These are phyloP conservation scores for Tribolium freemani DNA, from an alignment of 2,888 invertebrate genomes.

Conservation along the genomic window DNA sequence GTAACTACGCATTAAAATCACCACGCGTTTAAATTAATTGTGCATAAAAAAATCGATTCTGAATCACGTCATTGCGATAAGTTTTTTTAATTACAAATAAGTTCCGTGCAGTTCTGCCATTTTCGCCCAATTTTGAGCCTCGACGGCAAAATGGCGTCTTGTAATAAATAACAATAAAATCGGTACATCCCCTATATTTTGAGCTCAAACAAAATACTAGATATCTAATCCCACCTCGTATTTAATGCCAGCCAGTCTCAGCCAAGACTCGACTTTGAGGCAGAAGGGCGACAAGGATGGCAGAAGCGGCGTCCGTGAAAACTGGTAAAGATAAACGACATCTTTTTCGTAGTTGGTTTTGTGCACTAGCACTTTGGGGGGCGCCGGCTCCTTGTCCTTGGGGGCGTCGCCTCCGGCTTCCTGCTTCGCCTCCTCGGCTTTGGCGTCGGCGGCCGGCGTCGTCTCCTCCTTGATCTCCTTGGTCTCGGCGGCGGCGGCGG, in stretches of 20 bases:
- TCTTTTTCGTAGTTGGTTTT: constrained; percentile 93
- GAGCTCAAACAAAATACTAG: constrained; percentile 59
- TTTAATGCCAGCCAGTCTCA: constrained; percentile 90
- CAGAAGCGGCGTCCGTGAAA: constrained; percentile 89
- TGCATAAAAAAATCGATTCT: not conserved
- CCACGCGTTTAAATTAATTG: not conserved
- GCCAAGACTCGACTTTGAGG: constrained; percentile 96
- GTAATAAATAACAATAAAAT: not conserved
- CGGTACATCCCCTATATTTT: not conserved
- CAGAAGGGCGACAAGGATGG: constrained; percentile 94
- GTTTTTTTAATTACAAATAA: not conserved
- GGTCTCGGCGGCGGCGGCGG: constrained; percentile 72
- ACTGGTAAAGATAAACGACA: constrained; percentile 94
- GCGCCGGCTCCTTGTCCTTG: constrained; percentile 75
- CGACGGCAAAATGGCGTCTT: not conserved
- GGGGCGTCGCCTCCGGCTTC: constrained; percentile 68
- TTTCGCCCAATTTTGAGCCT: not conserved
- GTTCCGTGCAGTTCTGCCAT: not conserved
- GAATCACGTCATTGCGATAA: too few species aligned
- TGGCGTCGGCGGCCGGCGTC: constrained; percentile 68
- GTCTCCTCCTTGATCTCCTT: constrained; percentile 70
- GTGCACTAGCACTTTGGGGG: constrained; percentile 86
- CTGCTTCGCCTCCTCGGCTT: constrained; percentile 68
- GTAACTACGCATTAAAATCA: not conserved
- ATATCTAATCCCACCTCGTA: constrained; percentile 81